Conservation (phyloP, 2,888 invertebrate genomes). For the Oeneis ivallda region DNA sequence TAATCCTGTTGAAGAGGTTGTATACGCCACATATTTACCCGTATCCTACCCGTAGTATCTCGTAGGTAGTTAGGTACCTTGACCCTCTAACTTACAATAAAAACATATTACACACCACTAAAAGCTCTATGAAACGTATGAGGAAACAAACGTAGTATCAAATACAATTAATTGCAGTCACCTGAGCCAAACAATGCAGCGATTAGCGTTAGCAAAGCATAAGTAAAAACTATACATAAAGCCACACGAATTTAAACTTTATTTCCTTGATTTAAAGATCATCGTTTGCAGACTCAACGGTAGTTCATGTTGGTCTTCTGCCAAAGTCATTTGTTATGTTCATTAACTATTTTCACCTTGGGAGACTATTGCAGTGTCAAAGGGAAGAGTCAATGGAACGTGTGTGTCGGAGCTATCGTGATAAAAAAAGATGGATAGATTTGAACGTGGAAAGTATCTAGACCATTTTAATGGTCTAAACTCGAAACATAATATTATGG, state of each 20-base stretch:
- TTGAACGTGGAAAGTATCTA: too few species aligned
- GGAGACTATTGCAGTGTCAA: slow-evolving; percentile 46
- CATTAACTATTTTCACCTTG: slow-evolving; percentile 48
- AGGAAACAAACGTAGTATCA: slow-evolving; percentile 25
- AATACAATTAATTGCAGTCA: slow-evolving; percentile 28
- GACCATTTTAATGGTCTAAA: too few species aligned
- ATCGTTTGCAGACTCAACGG: slow-evolving; percentile 16
- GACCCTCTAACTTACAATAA: background rate
- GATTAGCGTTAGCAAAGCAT: slow-evolving; percentile 18
- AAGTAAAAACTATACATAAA: background rate
- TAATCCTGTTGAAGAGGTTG: too few species aligned
- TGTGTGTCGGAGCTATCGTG: slow-evolving; percentile 21
- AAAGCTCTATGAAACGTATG: slow-evolving; percentile 11
- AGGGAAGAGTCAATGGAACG: slow-evolving; percentile 44
- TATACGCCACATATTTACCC: too few species aligned
- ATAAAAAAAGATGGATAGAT: background rate
- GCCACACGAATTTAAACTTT: slow-evolving; percentile 26
- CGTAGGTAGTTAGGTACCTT: background rate
- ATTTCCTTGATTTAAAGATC: slow-evolving; percentile 31
- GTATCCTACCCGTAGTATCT: too few species aligned
- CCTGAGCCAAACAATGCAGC: slow-evolving; percentile 20
- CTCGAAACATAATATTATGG: too few species aligned
- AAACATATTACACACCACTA: background rate
- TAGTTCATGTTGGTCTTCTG: slow-evolving; percentile 39
- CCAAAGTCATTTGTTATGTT: slow-evolving; percentile 44